Conservation (phyloP, 2,888 invertebrate genomes). For the Dichetophora obliterata region DNA sequence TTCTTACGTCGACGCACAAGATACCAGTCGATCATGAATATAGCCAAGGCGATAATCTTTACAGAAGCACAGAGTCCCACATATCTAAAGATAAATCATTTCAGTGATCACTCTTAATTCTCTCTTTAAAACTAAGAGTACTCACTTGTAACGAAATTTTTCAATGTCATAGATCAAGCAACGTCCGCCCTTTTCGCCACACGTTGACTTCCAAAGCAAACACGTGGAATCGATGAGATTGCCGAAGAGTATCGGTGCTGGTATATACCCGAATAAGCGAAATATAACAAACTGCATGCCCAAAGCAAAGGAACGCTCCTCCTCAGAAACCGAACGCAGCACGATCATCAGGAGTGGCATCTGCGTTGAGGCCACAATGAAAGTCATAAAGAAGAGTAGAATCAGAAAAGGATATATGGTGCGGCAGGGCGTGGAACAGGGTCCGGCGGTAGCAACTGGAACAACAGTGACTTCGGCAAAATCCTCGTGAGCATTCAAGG, state of each 20-base stretch:
- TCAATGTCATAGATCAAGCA: slow-evolving; percentile 94
- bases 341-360: slow-evolving; percentile 97
- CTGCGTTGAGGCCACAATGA: slow-evolving; percentile 94
- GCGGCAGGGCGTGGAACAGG: slow-evolving; percentile 90
- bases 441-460: slow-evolving; percentile 91
- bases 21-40: slow-evolving; percentile 92
- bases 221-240: slow-evolving; percentile 96
- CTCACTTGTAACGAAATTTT: slow-evolving; percentile 88
- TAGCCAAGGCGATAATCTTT: slow-evolving; percentile 86
- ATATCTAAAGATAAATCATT: slow-evolving; percentile 73
- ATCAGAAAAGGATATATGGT: slow-evolving; percentile 95
- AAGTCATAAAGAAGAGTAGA: slow-evolving; percentile 94
- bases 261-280: slow-evolving; percentile 92
- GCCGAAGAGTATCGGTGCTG: slow-evolving; percentile 95
- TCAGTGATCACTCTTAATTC: slow-evolving; percentile 44
- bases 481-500: slow-evolving; percentile 73
- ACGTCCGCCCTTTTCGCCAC: slow-evolving; percentile 87
- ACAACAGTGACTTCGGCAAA: slow-evolving; percentile 90
- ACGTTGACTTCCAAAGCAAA: slow-evolving; percentile 89
- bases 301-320: slow-evolving; percentile 93
- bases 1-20: slow-evolving; percentile 81
- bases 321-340: slow-evolving; percentile 92
- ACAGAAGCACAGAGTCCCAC: slow-evolving; percentile 91
- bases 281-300: slow-evolving; percentile 98
- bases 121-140: slow-evolving; percentile 51